Conservation (phyloP, 2,113 vertebrate genomes). For the Pyrgilauda ruficollis region DNA sequence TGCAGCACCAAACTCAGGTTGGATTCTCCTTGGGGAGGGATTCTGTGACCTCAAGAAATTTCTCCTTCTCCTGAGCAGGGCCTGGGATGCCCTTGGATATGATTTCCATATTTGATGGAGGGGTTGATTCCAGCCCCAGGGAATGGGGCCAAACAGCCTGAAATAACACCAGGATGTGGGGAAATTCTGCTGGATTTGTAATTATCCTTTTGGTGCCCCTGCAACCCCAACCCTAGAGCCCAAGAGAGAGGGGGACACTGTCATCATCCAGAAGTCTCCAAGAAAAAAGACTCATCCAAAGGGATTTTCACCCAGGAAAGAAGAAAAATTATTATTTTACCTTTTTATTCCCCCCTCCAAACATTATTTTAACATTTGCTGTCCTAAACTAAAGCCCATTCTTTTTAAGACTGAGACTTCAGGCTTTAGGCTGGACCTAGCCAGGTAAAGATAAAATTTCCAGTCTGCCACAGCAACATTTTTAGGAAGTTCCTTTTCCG, state of each 20-base stretch:
- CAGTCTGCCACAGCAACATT: background rate
- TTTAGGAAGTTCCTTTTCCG: background rate
- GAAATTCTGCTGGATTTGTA: background rate
- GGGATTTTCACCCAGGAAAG: background rate
- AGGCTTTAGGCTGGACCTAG: background rate
- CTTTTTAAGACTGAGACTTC: background rate
- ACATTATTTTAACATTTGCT: background rate
- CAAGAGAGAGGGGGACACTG: background rate
- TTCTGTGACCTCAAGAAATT: background rate
- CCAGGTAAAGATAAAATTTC: background rate
- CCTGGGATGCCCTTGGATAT: background rate
- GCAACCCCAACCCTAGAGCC: background rate
- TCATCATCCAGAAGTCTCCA: background rate
- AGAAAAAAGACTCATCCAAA: background rate
- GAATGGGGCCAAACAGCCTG: background rate
- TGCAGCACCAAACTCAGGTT: background rate
- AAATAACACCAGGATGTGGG: background rate
- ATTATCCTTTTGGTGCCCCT: background rate
- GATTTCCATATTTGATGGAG: background rate
- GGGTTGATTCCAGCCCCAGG: background rate
- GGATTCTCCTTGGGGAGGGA: background rate
- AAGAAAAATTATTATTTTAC: background rate
- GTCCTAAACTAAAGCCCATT: background rate
- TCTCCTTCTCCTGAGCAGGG: background rate
- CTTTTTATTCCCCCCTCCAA: background rate